Percentiles rank a stretch among this genome's conserved stretches.
phyloP scores from a whole-genome alignment of 2,113 vertebrate genomes.

The Rhagologus leucostigma region DNA sequence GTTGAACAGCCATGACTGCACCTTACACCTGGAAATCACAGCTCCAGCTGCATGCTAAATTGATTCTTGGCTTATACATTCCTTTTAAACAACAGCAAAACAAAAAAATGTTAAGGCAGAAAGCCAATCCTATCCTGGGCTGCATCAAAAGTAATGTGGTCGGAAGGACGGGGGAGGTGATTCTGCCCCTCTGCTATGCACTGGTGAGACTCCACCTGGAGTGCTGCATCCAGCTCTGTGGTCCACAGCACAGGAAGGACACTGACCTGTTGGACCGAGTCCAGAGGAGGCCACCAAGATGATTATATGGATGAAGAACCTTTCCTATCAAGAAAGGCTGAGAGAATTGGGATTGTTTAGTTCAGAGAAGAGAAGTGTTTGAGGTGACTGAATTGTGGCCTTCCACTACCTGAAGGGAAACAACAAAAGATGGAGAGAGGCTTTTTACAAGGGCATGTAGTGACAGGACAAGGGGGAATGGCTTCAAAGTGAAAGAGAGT shows the following conservation, averaged over 20 bases:
- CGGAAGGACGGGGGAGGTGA: accelerated
- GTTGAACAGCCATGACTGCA: neutral
- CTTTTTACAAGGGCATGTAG: neutral
- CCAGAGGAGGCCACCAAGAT: neutral
- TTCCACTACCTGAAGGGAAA: neutral
- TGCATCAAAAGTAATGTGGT: neutral
- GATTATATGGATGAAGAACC: neutral
- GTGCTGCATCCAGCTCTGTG: neutral
- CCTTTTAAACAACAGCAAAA: neutral
- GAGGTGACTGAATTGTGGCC: neutral
- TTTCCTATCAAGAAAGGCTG: neutral
- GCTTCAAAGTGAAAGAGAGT: neutral
- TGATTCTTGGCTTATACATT: neutral
- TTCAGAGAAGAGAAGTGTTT: neutral
- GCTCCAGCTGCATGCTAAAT: neutral
- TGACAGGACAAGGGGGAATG: neutral
- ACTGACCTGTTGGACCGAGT: accelerated
- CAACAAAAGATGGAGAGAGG: neutral
- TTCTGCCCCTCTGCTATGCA: neutral
- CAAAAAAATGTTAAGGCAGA: neutral
- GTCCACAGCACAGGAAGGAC: neutral
- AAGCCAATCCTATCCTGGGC: neutral
- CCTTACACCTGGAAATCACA: neutral
- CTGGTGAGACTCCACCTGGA: neutral
- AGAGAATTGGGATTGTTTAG: neutral